Percentiles rank a stretch among this genome's conserved stretches.
Conservation (phyloP, 2,888 invertebrate genomes). For the Xiphydria camelus region DNA sequence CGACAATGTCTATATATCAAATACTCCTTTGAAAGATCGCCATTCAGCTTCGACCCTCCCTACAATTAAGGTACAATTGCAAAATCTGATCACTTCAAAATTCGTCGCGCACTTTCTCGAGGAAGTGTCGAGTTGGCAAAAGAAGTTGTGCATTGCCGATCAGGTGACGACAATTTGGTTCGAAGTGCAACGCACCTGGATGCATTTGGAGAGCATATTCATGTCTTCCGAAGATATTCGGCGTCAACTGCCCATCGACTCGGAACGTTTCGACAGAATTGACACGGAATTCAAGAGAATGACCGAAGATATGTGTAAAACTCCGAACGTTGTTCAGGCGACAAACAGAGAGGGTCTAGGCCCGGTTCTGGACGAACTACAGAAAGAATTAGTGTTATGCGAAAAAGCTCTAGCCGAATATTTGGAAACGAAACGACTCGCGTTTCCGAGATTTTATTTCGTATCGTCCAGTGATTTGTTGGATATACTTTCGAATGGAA, state of each 20-base stretch:
- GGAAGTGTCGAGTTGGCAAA: conserved; percentile 94
- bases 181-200: conserved; percentile 97
- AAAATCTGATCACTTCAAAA: conserved; percentile 95
- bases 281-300: conserved; percentile 86
- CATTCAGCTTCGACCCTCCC: neutral
- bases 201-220: conserved; percentile 95
- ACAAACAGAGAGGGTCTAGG: conserved; percentile 86
- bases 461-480: conserved; percentile 94
- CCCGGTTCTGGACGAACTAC: conserved; percentile 77
- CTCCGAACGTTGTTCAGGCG: conserved; percentile 87
- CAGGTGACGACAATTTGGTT: conserved; percentile 92
- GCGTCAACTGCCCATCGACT: conserved; percentile 91
- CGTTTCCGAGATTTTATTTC: conserved; percentile 96
- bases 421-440: conserved; percentile 92
- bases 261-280: conserved; percentile 87
- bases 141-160: conserved; percentile 88
- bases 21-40: no score
- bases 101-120: conserved; percentile 94
- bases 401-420: conserved; percentile 97
- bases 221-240: conserved; percentile 97
- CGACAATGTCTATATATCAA: conserved; percentile 6
- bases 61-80: conserved; percentile 79
- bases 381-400: conserved; percentile 84
- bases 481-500: conserved; percentile 94
- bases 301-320: conserved; percentile 76